Evolutionary conservation across 1,140 invertebrate genomes (phyloP).

Genomic region (Alviniconcha marisindica): DNA sequence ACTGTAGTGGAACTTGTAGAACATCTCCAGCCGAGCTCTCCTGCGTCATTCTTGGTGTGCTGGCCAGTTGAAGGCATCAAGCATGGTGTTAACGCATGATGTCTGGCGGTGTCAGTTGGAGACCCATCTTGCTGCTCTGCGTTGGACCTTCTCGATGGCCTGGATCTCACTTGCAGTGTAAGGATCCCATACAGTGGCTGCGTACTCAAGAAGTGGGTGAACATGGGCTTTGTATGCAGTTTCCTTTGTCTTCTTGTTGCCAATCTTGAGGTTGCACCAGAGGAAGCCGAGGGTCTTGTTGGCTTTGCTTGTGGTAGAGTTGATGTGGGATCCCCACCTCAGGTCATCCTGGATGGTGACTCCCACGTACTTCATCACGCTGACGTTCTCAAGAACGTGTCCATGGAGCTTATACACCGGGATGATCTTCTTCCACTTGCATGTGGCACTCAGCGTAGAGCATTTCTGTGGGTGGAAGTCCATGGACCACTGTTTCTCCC

Average conservation of each 20-base stretch:
- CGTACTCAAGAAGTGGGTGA: too few relatives aligned
- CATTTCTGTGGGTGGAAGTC: conserved; percentile 11
- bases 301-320: too few relatives aligned
- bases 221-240: too few relatives aligned
- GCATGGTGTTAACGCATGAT: conserved; percentile 39
- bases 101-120: conserved; percentile 32
- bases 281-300: too few relatives aligned
- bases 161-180: conserved; percentile 30
- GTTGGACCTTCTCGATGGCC: conserved; percentile 50
- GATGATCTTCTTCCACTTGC: neutral
- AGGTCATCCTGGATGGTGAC: neutral
- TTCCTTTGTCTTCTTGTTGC: too few relatives aligned
- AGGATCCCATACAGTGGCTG: too few relatives aligned
- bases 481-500: conserved; percentile 17
- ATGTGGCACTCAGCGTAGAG: neutral
- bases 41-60: neutral
- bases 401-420: conserved; percentile 1
- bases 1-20: neutral
- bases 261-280: too few relatives aligned
- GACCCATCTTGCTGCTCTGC: conserved; percentile 48
- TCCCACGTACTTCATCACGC: neutral
- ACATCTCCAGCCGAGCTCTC: neutral
- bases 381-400: neutral
- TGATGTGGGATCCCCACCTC: too few relatives aligned
- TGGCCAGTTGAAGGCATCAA: conserved; percentile 25